Percentiles rank a stretch among this genome's conserved stretches.
Evolutionary conservation across 2,113 vertebrate species (phyloP).

Genomic region (Labrus mixtus): DNA sequence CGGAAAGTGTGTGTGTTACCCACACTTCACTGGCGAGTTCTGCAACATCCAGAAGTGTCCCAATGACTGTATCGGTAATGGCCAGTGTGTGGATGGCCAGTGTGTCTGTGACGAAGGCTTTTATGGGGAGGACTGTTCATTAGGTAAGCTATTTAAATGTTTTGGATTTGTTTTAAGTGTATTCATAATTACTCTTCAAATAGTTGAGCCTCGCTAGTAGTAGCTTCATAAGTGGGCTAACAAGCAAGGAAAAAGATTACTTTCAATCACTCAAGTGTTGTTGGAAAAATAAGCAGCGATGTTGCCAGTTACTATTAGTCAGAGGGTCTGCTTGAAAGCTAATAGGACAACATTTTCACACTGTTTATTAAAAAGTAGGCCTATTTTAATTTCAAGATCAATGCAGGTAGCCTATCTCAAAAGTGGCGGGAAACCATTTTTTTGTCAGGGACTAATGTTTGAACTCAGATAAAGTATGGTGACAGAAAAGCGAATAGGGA

Average conservation of each 20-base stretch:
- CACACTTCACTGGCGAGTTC: slow-evolving; percentile 82
- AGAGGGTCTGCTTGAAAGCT: neutral
- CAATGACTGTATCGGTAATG: slow-evolving; percentile 84
- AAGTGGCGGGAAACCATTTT: neutral
- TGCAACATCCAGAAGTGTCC: slow-evolving; percentile 87
- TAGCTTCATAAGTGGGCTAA: neutral
- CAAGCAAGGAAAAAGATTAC: too few relatives aligned
- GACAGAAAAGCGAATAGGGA: neutral
- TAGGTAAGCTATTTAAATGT: slow-evolving; percentile 82
- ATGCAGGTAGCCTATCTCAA: neutral
- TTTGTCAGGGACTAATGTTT: neutral
- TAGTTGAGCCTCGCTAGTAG: neutral
- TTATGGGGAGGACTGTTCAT: slow-evolving; percentile 87
- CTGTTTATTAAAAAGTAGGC: neutral
- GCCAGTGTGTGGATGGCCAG: slow-evolving; percentile 88
- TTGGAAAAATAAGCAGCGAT: neutral
- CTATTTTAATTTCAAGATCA: too few relatives aligned
- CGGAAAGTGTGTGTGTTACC: slow-evolving; percentile 86
- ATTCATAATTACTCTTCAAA: neutral
- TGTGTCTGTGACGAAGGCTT: slow-evolving; percentile 90
- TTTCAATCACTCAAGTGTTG: neutral
- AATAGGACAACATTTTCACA: neutral
- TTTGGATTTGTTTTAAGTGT: too few relatives aligned
- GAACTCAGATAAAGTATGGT: too few relatives aligned
- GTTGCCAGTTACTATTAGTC: neutral